These are phyloP conservation scores for Muntiacus reevesi DNA, from an alignment of 2,113 vertebrate species.

Conservation along the genomic window DNA sequence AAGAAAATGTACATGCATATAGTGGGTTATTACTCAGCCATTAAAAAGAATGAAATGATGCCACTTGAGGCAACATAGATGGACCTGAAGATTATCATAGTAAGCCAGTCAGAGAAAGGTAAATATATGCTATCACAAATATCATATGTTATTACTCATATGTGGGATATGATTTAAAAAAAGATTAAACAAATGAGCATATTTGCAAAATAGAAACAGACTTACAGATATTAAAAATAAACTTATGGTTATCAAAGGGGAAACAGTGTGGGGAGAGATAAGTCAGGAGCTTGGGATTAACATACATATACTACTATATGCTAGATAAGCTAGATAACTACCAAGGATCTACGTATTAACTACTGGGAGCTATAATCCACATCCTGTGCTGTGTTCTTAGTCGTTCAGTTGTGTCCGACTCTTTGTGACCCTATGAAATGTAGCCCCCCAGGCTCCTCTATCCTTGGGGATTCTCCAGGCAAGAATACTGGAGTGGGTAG, in stretches of 20 bases:
- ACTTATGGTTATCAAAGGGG: neutral
- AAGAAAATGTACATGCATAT: neutral
- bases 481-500: neutral
- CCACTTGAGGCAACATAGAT: neutral
- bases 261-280: neutral
- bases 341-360: neutral
- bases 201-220: neutral
- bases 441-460: neutral
- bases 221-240: neutral
- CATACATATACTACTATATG: neutral
- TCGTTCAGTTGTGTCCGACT: neutral
- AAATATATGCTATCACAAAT: neutral
- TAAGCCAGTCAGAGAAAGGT: neutral
- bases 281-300: neutral
- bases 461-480: neutral
- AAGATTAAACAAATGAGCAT: neutral
- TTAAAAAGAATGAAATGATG: neutral
- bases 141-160: neutral
- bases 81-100: neutral
- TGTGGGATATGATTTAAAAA: neutral
- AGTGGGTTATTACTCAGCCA: neutral
- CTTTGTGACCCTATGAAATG: neutral
- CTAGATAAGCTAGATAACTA: neutral
- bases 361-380: neutral
- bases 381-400: neutral